phyloP scores from a whole-genome alignment of 2,797 vertebrate genomes.

The Eupleurogrammus muticus region DNA sequence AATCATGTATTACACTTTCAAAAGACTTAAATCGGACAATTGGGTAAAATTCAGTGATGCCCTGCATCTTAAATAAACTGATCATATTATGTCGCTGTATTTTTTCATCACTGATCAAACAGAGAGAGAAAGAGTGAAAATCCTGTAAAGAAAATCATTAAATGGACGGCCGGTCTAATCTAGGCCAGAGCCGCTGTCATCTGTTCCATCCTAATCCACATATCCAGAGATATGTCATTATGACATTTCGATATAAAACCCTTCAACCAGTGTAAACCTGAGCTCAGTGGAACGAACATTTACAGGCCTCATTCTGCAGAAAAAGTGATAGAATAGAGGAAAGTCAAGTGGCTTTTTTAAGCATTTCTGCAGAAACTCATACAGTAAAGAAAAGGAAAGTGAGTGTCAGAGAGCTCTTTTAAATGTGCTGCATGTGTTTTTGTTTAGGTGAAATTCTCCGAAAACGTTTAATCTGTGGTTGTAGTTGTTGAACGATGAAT shows the following conservation, averaged over 20 bases:
- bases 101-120: neutral
- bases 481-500: no score
- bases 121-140: conserved; percentile 28
- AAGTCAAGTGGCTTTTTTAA: no score
- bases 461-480: neutral
- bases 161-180: conserved; percentile 69
- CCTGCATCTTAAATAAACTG: neutral
- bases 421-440: neutral
- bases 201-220: conserved; percentile 71
- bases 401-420: neutral
- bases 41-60: no score
- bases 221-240: conserved; percentile 66
- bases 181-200: conserved; percentile 69
- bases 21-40: no score
- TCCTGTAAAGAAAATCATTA: conserved; percentile 67
- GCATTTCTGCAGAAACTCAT: no score
- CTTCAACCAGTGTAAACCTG: neutral
- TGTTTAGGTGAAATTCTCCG: neutral
- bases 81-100: neutral
- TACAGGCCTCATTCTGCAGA: neutral
- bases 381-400: neutral
- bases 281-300: neutral
- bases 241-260: conserved; percentile 59
- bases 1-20: no score
- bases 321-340: no score